Conservation (phyloP, 1,140 invertebrate genomes). For the Hydropsyche tenuis region DNA sequence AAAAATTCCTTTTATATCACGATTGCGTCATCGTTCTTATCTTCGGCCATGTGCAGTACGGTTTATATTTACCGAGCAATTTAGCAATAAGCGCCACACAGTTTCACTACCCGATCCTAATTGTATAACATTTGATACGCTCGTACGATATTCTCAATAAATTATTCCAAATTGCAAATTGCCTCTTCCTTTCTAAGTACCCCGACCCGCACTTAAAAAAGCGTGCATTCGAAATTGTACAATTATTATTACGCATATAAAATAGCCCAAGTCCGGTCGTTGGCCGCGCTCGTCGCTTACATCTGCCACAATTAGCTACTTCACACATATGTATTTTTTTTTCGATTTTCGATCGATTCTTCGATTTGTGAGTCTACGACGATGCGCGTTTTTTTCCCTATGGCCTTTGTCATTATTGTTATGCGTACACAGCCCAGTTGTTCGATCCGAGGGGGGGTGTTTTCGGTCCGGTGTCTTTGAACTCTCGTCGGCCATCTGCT, state of each 20-base stretch:
- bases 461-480: constrained; percentile 40
- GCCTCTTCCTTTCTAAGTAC: too few species aligned
- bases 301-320: not conserved
- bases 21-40: not conserved
- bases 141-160: not conserved
- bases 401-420: not conserved
- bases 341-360: not conserved
- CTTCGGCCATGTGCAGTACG: not conserved
- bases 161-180: too few species aligned
- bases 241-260: not conserved
- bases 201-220: too few species aligned
- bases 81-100: not conserved
- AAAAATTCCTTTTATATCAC: too few species aligned
- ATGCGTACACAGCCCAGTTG: not conserved
- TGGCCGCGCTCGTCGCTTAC: not conserved
- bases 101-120: too few species aligned
- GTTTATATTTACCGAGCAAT: not conserved
- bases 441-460: constrained; percentile 15
- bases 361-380: not conserved
- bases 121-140: too few species aligned
- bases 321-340: not conserved
- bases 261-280: not conserved
- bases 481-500: constrained; percentile 43
- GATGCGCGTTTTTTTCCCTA: not conserved
- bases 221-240: not conserved